Base-by-base conservation (phyloP, 2,797 vertebrate species). In the Eutrigla gurnardus region DNA sequence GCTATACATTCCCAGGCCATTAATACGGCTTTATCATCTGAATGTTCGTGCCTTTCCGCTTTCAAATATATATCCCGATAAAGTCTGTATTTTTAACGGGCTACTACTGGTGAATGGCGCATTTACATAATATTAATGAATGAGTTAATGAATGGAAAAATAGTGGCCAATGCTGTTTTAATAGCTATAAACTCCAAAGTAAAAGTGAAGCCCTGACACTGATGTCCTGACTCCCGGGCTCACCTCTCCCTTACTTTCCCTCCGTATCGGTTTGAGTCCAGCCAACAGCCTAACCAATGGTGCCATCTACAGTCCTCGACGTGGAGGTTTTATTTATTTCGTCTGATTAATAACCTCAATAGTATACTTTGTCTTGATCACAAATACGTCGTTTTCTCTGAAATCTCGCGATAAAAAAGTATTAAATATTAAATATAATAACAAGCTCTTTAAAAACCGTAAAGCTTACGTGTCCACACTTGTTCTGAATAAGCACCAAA, bases 301-400 rank as follows among this genome's bases (percentile, higher is more conserved):
- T 90, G 92, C 93, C 94, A 92, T 84, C 94, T 95, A 92, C 85
- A 84, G 94, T 85, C 75, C 53, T 65, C 33, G 47, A 12, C 12
- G 0, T 3, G 5, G 3, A 40, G 0, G 12, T 43, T 66, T 45
- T 25, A 39, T 69, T 52, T 0, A 35, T 46, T n/a, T 35, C 6
- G 3, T 37, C 36, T 50, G 4, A 39, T 57, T 35, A n/a, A 35
- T 59, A 52, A 15, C 8, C 11, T n/a, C 5, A 11, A 35, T 17
- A 1, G 5, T 6, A n/a, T 10, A 14, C 32, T 60, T 11, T 17
- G 7, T 4, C 0, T 12, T 32, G 3, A 36, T 60, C n/a, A 39
- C 35, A 73, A 5, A 45, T 18, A 25, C 37, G 17, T 53, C 17
- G 2, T 7, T 18, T 0, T 8, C 13, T 13, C 32, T 18, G 37